phyloP scores from a whole-genome alignment of 2,888 invertebrate species.

The Amiota minor region DNA sequence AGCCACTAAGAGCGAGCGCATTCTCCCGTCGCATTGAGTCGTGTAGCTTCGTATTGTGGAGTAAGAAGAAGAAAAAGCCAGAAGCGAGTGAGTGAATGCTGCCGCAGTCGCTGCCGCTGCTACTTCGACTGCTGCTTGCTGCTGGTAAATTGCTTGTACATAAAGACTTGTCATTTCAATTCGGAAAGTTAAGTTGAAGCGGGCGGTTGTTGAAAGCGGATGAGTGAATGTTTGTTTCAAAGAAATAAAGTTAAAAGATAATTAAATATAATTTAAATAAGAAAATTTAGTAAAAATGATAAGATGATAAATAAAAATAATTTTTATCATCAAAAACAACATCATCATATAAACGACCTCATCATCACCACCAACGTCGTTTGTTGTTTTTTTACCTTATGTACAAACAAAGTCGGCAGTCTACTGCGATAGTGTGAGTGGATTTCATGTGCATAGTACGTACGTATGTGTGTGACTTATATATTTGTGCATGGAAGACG shows the following conservation, averaged over 20 bases:
- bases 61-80: not conserved
- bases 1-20: conserved; percentile 9
- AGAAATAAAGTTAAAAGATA: not conserved
- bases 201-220: conserved; percentile 36
- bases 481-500: conserved; percentile 13
- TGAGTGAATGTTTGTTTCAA: not conserved
- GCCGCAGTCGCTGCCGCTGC: not conserved
- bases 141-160: conserved; percentile 2
- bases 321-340: not conserved
- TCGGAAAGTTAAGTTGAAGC: conserved; percentile 46
- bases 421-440: not conserved
- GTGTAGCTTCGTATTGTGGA: not conserved
- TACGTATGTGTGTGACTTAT: not conserved
- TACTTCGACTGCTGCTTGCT: not conserved
- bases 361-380: conserved; percentile 17
- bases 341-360: not conserved
- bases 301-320: conserved; percentile 16
- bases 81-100: too few relatives aligned
- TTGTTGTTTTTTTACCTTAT: not conserved
- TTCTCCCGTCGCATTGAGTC: not conserved
- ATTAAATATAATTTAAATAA: not conserved
- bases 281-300: not conserved
- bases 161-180: conserved; percentile 43
- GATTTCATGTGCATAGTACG: not conserved
- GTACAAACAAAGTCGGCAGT: not conserved